Evolutionary conservation across 2,113 vertebrate species (phyloP).

Genomic region (Cromileptes altivelis): DNA sequence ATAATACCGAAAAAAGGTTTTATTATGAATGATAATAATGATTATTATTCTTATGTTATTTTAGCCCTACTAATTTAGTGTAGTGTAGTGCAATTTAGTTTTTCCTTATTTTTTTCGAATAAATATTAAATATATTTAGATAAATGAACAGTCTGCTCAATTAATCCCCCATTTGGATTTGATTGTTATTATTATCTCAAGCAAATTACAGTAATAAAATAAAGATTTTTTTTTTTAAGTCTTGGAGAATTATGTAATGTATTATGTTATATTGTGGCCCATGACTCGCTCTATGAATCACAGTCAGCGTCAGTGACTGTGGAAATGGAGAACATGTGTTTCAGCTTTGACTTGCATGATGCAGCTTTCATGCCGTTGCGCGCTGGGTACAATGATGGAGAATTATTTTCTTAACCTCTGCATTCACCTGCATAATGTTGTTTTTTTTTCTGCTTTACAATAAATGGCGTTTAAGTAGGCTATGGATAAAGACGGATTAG

Average conservation of each 20-base stretch:
- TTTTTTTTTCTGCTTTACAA: constrained; percentile 42
- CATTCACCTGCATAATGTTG: constrained; percentile 72
- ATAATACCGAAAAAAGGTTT: background rate
- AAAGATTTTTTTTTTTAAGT: background rate
- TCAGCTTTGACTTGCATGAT: constrained; percentile 80
- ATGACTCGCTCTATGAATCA: constrained; percentile 38
- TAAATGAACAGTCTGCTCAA: background rate
- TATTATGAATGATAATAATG: background rate
- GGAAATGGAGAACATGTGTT: constrained; percentile 89
- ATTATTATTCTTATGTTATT: background rate
- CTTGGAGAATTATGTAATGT: constrained; percentile 12
- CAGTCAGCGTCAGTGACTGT: constrained; percentile 71
- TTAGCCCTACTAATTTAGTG: background rate
- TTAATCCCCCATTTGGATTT: background rate
- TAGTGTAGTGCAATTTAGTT: too few relatives aligned
- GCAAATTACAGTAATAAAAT: background rate
- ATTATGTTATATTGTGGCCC: constrained; percentile 14
- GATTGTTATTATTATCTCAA: background rate
- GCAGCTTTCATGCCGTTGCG: constrained; percentile 46
- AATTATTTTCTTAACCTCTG: constrained; percentile 73
- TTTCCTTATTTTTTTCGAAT: too few relatives aligned
- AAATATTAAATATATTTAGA: background rate
- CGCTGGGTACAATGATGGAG: constrained; percentile 49
- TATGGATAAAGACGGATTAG: constrained; percentile 41
- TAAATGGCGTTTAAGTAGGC: constrained; percentile 56